These are phyloP conservation scores for Chrysemys picta DNA, from an alignment of 2,113 vertebrate species.

Conservation along the genomic window DNA sequence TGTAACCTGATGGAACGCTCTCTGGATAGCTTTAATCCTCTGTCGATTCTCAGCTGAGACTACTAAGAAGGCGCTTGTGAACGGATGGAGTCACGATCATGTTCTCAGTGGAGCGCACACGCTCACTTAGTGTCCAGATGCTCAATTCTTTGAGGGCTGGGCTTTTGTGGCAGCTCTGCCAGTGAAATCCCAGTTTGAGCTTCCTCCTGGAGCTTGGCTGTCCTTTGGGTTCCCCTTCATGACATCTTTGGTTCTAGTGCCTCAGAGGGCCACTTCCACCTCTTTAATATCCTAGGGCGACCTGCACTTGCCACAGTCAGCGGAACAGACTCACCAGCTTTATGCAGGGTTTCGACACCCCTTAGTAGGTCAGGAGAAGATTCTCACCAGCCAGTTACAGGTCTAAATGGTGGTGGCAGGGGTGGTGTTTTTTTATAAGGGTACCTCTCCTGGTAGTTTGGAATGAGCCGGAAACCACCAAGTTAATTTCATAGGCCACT, in stretches of 20 bases:
- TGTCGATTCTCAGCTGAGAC: neutral
- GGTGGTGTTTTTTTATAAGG: neutral
- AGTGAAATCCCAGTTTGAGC: neutral
- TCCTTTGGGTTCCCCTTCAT: neutral
- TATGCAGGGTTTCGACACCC: neutral
- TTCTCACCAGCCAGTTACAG: neutral
- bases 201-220: neutral
- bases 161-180: neutral
- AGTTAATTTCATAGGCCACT: neutral
- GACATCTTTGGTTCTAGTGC: neutral
- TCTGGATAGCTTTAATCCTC: neutral
- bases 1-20: neutral
- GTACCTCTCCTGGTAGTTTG: neutral
- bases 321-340: neutral
- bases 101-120: neutral
- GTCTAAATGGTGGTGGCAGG: neutral
- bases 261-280: neutral
- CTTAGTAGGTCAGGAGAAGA: neutral
- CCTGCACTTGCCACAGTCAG: neutral
- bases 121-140: neutral
- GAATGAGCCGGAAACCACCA: neutral
- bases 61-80: rapidly evolving
- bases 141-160: neutral
- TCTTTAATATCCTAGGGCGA: neutral
- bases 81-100: neutral